Evolutionary conservation across 2,113 vertebrate genomes (phyloP), one percentile per base, ranked within the genome.

Genomic region (Malurus alboscapulatus): DNA sequence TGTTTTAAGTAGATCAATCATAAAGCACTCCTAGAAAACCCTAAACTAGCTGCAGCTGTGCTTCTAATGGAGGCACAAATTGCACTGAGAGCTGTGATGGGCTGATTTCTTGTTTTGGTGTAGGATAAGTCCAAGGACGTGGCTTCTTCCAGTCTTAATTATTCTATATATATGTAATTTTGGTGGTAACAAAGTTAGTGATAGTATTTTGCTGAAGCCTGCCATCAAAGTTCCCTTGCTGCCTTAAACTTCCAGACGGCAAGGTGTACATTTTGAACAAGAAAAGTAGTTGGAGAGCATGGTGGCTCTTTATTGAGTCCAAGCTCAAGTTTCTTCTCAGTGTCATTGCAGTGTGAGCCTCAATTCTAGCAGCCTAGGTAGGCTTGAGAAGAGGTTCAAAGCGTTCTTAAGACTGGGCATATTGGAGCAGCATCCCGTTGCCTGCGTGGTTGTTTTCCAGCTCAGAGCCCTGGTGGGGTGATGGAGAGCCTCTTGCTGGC

Each of bases 371-470:
- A 57, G 17, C 30, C n/a, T 34, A 7, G 48, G 30, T 34, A 65
- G 40, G 21, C 48, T 83, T 68, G 30, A 57, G n/a, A 17, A 65
- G 50, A 61, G 17, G 21, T 72, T 17, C 17, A 7, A 32, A 12
- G 10, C 38, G 29, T 17, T 80, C 42, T 25, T 12, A 16, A 57
- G 50, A 14, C 9, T 17, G 38, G 67, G 17, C 2, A 0, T 27
- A 3, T 12, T 81, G 82, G 44, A 78, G 51, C 65, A 66, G 54
- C 29, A 9, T 66, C 38, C 38, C 0, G 0, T 51, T 51, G 32
- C 19, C 12, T 50, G 25, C 0, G 0, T 50, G 25, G 38, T 10
- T 69, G 21, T 55, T 22, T 14, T 1, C 5, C 3, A 14, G 55
- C 42, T 89, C 34, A 20, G 63, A 32, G 19, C 9, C 5, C 9